Evolutionary conservation across 1,140 invertebrate genomes (phyloP).

Genomic region (Sarcophaga peregrina): DNA sequence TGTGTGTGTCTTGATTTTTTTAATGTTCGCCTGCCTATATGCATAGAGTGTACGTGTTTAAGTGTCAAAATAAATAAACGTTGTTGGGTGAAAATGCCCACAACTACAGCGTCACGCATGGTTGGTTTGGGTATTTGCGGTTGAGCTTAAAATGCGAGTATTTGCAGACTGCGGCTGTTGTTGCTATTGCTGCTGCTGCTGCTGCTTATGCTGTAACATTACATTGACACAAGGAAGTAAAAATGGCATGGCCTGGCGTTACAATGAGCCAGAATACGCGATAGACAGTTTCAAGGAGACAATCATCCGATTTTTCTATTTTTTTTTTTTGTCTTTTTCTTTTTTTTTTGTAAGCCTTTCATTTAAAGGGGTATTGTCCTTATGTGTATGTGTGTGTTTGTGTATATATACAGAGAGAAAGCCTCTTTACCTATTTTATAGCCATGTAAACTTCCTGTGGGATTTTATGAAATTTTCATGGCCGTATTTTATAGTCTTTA

Average conservation of each 20-base stretch:
- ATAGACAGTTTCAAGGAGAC: constrained; percentile 1
- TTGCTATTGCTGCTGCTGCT: too few species aligned
- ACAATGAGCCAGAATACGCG: not conserved
- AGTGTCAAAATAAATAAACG: constrained; percentile 15
- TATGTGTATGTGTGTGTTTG: too few species aligned
- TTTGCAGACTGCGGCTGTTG: not conserved
- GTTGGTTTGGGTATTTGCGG: not conserved
- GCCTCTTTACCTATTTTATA: not conserved
- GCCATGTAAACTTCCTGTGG: not conserved
- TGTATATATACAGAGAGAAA: too few species aligned
- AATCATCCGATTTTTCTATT: not conserved
- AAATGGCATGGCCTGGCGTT: not conserved
- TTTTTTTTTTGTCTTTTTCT: not conserved
- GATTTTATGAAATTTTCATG: constrained; percentile 8
- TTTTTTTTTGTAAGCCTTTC: not conserved
- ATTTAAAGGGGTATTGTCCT: not conserved
- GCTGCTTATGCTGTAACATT: not conserved
- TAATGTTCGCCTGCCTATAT: not conserved
- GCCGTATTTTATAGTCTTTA: constrained; percentile 8
- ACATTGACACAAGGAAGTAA: constrained; percentile 3
- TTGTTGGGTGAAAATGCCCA: not conserved
- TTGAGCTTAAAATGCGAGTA: not conserved
- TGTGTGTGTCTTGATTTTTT: not conserved
- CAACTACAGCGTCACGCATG: not conserved
- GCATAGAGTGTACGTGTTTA: not conserved